Conservation (phyloP, 2,113 vertebrate genomes). For the Ammodytes dubius region DNA sequence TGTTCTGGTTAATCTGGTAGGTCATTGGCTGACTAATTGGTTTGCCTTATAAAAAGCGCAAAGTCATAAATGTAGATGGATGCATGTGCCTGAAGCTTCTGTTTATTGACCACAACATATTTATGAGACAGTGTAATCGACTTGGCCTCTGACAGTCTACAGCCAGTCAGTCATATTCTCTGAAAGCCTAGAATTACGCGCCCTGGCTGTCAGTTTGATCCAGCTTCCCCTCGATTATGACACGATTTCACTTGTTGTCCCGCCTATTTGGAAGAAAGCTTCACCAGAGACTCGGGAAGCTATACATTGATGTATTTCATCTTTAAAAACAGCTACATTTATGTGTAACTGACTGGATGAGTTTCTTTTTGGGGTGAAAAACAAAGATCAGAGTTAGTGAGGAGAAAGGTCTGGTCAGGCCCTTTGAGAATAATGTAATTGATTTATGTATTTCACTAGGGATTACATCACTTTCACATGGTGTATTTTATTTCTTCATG, state of each 20-base stretch:
- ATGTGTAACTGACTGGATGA: not conserved
- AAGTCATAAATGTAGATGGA: slow-evolving; percentile 37
- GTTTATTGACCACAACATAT: slow-evolving; percentile 66
- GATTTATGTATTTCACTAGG: too few species aligned
- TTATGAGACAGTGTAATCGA: slow-evolving; percentile 43
- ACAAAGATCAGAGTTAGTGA: not conserved
- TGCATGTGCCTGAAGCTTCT: slow-evolving; percentile 16
- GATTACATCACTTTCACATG: not conserved
- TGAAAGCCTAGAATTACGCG: not conserved
- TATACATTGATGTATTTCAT: not conserved
- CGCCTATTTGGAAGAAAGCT: not conserved
- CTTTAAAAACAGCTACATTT: too few species aligned
- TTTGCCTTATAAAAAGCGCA: slow-evolving; percentile 1
- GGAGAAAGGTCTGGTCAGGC: not conserved
- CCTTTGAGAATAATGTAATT: not conserved
- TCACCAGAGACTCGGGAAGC: not conserved
- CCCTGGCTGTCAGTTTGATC: too few species aligned
- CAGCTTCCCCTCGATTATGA: not conserved
- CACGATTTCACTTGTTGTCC: not conserved
- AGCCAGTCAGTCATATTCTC: not conserved
- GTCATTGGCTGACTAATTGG: slow-evolving; percentile 35
- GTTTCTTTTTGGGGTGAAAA: not conserved
- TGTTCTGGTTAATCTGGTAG: not conserved
- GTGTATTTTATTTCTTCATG: not conserved
- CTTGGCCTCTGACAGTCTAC: slow-evolving; percentile 13